A percentile compares a stretch with the other conserved stretches of the same genome.
Evolutionary conservation across 2,888 invertebrate genomes (phyloP).

Genomic region (Hofmannophila pseudospretella): DNA sequence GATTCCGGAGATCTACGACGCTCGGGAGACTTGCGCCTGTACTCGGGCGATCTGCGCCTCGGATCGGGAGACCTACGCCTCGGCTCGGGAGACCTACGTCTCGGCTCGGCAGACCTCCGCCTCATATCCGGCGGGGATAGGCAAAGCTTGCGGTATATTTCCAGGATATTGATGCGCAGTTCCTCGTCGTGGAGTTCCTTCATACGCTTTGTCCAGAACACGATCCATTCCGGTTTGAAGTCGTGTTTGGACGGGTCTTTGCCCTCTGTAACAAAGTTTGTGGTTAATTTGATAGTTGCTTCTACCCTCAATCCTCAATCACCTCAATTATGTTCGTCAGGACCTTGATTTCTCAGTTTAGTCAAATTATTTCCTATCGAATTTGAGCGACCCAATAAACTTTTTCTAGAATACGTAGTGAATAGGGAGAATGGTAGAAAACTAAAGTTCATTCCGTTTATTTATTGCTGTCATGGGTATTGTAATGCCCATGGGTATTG

Average conservation of each 20-base stretch:
- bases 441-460: too few species aligned
- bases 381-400: too few species aligned
- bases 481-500: too few species aligned
- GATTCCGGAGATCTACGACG: conserved; percentile 12
- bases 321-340: too few species aligned
- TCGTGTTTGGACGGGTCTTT: conserved; percentile 88
- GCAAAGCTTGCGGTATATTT: conserved; percentile 81
- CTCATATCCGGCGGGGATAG: conserved; percentile 51
- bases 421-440: too few species aligned
- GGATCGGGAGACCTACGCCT: conserved; percentile 9
- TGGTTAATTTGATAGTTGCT: too few species aligned
- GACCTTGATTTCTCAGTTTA: too few species aligned
- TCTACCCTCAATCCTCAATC: too few species aligned
- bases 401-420: too few species aligned
- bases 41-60: conserved; percentile 11
- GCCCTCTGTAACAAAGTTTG: conserved; percentile 62
- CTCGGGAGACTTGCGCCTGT: conserved; percentile 10
- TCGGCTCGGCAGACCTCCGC: conserved; percentile 7
- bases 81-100: conserved; percentile 10
- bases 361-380: too few species aligned
- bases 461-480: too few species aligned
- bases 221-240: conserved; percentile 93
- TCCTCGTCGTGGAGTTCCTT: conserved; percentile 86
- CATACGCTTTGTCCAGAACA: conserved; percentile 90
- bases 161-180: conserved; percentile 80